Percentiles rank a stretch among this genome's conserved stretches.
These are phyloP conservation scores for Drosophila percnosoma DNA, from an alignment of 2,888 invertebrate species.

Conservation along the genomic window DNA sequence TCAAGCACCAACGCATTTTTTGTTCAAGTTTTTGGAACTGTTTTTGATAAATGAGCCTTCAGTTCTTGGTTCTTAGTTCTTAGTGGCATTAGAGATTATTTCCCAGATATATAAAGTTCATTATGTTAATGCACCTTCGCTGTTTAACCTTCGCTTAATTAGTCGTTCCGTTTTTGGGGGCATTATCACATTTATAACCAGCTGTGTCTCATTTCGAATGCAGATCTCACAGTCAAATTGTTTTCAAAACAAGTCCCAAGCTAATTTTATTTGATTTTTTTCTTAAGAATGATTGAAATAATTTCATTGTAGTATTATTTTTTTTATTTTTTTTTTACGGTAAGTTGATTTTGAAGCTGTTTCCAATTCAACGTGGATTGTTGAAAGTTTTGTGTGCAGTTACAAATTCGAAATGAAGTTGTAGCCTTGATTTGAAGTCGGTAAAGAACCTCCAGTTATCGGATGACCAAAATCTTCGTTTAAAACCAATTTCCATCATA, in stretches of 20 bases:
- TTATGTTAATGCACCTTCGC: conserved; percentile 60
- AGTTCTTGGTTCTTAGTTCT: conserved; percentile 4
- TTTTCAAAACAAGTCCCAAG: conserved; percentile 10
- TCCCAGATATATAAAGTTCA: conserved; percentile 30
- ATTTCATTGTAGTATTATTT: neutral
- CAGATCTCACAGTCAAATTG: conserved; percentile 24
- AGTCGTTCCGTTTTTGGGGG: conserved; percentile 53
- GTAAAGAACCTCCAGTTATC: neutral
- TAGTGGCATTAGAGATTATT: conserved; percentile 14
- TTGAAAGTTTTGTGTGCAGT: neutral
- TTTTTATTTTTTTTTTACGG: neutral
- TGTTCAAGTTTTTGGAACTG: neutral
- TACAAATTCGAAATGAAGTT: neutral
- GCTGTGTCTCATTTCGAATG: conserved; percentile 42
- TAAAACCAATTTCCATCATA: neutral
- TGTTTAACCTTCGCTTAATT: conserved; percentile 70
- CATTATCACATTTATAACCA: conserved; percentile 67
- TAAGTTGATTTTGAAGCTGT: neutral
- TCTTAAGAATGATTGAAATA: neutral
- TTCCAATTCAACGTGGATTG: neutral
- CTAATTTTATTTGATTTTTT: neutral
- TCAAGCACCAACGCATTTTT: conserved; percentile 13
- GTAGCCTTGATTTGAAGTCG: neutral
- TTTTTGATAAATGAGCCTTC: conserved; percentile 32
- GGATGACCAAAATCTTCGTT: neutral